Conservation (phyloP, 1,140 invertebrate genomes). For the Atta colombica region DNA sequence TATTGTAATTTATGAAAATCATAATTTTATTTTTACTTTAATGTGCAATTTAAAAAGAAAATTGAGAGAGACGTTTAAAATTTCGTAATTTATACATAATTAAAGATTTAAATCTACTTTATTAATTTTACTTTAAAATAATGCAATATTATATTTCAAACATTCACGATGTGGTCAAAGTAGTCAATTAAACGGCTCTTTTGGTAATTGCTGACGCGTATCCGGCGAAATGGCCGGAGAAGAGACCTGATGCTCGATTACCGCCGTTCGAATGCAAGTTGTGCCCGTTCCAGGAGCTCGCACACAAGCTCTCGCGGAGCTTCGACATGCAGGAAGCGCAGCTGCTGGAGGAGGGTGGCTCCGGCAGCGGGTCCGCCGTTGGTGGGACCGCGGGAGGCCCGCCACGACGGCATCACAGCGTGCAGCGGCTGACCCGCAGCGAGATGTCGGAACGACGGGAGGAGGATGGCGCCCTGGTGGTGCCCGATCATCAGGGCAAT, state of each 20-base stretch:
- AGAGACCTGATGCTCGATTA: background rate
- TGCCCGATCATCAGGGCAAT: slow-evolving; percentile 94
- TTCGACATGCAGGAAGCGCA: slow-evolving; percentile 95
- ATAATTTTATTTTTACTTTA: background rate
- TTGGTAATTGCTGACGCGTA: slow-evolving; percentile 43
- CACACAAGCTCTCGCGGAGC: slow-evolving; percentile 93
- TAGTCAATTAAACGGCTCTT: background rate
- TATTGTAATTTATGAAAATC: background rate
- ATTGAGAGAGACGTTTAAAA: background rate
- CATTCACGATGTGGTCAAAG: background rate
- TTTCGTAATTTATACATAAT: background rate
- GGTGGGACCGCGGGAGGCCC: slow-evolving; percentile 87
- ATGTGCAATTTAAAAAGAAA: background rate
- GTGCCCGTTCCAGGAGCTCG: slow-evolving; percentile 90
- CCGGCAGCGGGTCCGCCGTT: slow-evolving; percentile 87
- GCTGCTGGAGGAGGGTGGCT: slow-evolving; percentile 90
- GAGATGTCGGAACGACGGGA: slow-evolving; percentile 88
- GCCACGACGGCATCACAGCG: slow-evolving; percentile 83
- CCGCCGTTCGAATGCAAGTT: slow-evolving; percentile 67
- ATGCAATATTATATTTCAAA: background rate
- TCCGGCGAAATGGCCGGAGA: slow-evolving; percentile 33
- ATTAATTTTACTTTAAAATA: background rate
- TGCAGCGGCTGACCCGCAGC: slow-evolving; percentile 82
- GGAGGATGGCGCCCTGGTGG: slow-evolving; percentile 90
- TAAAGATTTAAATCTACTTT: background rate